Percentiles rank a stretch among this genome's conserved stretches.
Evolutionary conservation across 2,888 invertebrate genomes (phyloP).

Genomic region (Ecdyonurus torrentis): DNA sequence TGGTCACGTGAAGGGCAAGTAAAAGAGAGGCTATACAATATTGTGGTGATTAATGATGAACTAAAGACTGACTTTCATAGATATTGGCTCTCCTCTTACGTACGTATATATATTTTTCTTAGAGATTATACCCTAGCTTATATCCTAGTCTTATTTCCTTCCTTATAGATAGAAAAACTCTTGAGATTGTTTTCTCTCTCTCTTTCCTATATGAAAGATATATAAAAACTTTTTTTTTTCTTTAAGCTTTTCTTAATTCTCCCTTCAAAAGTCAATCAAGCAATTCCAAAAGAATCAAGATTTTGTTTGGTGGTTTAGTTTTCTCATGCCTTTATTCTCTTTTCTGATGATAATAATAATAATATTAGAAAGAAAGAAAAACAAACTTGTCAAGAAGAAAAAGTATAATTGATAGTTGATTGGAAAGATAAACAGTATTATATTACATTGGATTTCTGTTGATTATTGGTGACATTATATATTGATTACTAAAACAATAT

Average conservation of each 20-base stretch:
- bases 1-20: too few species aligned
- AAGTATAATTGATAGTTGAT: not conserved
- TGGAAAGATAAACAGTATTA: too few species aligned
- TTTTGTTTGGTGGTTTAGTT: not conserved
- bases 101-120: too few species aligned
- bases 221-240: not conserved
- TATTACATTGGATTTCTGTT: too few species aligned
- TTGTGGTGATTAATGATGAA: not conserved
- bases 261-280: not conserved
- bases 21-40: not conserved
- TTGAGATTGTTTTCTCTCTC: not conserved
- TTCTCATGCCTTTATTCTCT: not conserved
- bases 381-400: too few species aligned
- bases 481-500: too few species aligned
- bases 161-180: too few species aligned
- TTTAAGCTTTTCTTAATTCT: not conserved
- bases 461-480: too few species aligned
- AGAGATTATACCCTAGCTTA: not conserved
- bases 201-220: not conserved
- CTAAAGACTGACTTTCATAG: not conserved
- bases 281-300: not conserved
- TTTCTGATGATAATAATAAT: not conserved
- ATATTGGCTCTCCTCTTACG: not conserved
- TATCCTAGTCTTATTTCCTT: not conserved
- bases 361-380: not conserved